Percentiles rank a stretch among this genome's conserved stretches.
Evolutionary conservation across 2,888 invertebrate genomes (phyloP).

Genomic region (Xanthorhoe designata): DNA sequence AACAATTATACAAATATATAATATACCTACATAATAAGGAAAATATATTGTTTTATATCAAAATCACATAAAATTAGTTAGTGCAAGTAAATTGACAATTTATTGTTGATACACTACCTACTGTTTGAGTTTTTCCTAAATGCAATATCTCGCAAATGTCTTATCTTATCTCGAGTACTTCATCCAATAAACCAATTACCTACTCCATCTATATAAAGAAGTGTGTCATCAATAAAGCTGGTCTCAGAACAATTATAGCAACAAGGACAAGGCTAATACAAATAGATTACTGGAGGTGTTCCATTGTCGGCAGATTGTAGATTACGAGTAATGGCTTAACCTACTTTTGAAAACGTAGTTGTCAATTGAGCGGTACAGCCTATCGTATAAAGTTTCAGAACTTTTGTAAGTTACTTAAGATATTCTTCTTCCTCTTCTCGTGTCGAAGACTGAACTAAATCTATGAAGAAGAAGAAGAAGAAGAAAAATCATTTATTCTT

Average conservation of each 20-base stretch:
- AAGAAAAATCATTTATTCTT: no score
- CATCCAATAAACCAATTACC: slow-evolving; percentile 21
- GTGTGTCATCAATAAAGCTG: slow-evolving; percentile 22
- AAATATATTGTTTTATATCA: no score
- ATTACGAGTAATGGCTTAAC: slow-evolving; percentile 10
- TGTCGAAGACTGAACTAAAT: no score
- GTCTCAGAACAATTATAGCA: slow-evolving; percentile 15
- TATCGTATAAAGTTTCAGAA: background rate
- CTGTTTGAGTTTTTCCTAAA: slow-evolving; percentile 5
- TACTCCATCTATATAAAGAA: slow-evolving; percentile 23
- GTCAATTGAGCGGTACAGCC: background rate
- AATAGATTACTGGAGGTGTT: slow-evolving; percentile 21
- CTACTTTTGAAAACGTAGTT: background rate
- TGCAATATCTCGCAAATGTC: background rate
- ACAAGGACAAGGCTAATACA: slow-evolving; percentile 31
- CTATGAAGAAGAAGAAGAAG: no score
- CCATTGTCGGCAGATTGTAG: slow-evolving; percentile 20
- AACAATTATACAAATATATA: no score
- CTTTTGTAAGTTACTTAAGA: background rate
- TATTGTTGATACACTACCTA: no score
- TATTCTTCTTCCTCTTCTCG: no score
- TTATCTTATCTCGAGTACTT: slow-evolving; percentile 15
- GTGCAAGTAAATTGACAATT: no score
- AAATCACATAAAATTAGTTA: no score
- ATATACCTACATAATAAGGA: no score